Evolutionary conservation across 2,888 invertebrate species (phyloP).

Genomic region (Lasioglossum calceatum): DNA sequence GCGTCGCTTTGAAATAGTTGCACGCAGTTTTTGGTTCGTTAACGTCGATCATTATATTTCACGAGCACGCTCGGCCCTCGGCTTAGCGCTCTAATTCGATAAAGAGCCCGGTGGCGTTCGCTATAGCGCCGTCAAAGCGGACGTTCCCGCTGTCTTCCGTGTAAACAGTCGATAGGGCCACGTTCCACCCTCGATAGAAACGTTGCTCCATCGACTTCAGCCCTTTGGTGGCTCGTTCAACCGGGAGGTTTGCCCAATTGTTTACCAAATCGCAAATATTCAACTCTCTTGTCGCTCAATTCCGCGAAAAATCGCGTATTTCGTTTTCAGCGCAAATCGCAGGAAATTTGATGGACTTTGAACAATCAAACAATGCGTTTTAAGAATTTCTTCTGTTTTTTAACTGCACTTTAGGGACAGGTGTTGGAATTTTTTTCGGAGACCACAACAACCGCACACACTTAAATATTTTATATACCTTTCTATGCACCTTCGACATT

Average conservation of each 20-base stretch:
- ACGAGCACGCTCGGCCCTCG: conserved; percentile 30
- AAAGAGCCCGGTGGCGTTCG: conserved; percentile 50
- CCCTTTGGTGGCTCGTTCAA: neutral
- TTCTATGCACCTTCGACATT: no score
- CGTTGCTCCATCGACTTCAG: neutral
- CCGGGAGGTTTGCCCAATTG: neutral
- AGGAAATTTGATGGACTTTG: no score
- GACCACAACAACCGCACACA: no score
- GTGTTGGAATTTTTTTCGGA: neutral
- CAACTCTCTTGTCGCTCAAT: neutral
- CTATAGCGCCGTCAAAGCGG: conserved; percentile 36
- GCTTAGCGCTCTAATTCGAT: conserved; percentile 48
- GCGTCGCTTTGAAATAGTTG: conserved; percentile 32
- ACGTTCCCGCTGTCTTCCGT: conserved; percentile 30
- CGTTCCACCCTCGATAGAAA: conserved; percentile 30
- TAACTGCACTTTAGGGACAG: neutral
- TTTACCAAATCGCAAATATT: neutral
- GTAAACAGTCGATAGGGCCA: conserved; percentile 11
- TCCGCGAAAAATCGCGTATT: neutral
- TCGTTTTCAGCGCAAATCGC: neutral
- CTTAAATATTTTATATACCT: no score
- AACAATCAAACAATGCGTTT: no score
- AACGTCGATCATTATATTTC: conserved; percentile 45
- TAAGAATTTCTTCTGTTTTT: no score
- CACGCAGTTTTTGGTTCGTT: conserved; percentile 44